Percentiles rank a stretch among this genome's conserved stretches.
phyloP scores from a whole-genome alignment of 2,888 invertebrate species.

The Petrolisthes cinctipes region DNA sequence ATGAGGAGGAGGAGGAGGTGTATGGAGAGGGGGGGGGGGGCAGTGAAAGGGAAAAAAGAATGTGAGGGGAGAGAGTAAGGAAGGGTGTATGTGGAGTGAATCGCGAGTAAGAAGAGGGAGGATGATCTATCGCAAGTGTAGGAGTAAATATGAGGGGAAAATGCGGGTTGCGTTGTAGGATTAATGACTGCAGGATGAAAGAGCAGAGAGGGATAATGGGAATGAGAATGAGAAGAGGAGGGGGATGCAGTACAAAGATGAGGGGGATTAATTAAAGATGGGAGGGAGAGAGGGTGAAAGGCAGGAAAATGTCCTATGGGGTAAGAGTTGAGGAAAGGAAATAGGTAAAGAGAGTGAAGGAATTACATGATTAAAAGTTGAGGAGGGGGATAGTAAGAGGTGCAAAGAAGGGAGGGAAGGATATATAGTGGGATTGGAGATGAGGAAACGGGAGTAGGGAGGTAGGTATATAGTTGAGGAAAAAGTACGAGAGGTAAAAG shows the following conservation, averaged over 20 bases:
- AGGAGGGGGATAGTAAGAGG: not conserved
- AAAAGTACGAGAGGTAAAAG: not conserved
- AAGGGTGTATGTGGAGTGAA: not conserved
- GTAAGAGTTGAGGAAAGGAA: not conserved
- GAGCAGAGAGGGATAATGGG: not conserved
- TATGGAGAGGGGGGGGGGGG: not conserved
- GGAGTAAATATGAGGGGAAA: not conserved
- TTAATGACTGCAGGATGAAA: not conserved
- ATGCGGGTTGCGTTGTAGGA: not conserved
- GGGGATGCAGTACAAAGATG: not conserved
- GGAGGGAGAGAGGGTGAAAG: not conserved
- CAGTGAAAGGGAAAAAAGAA: not conserved
- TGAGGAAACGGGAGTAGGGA: not conserved
- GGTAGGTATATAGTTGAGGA: not conserved
- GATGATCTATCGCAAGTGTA: too few relatives aligned
- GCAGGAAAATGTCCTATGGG: not conserved
- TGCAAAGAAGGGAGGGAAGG: not conserved
- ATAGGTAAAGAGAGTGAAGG: not conserved
- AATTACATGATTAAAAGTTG: not conserved
- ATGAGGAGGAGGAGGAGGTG: not conserved
- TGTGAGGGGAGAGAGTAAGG: slow-evolving; percentile 5
- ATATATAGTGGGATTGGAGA: not conserved
- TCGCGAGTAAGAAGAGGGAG: too few relatives aligned
- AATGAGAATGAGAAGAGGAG: not conserved
- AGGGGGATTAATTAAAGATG: not conserved